Percentiles rank a stretch among this genome's conserved stretches.
Evolutionary conservation across 1,140 invertebrate species (phyloP).

Genomic region (Tribolium madens): DNA sequence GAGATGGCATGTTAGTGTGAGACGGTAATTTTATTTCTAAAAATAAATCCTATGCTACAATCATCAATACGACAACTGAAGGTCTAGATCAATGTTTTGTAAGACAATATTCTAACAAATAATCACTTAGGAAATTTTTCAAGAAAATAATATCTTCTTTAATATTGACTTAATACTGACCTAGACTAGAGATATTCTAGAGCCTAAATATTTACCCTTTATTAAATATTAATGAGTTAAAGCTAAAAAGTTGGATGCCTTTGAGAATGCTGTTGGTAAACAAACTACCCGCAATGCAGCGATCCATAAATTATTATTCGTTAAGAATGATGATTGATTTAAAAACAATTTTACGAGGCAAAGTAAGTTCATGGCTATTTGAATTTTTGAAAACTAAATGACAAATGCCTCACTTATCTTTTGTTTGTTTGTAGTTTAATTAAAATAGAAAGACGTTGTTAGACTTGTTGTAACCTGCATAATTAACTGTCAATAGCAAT

Average conservation of each 20-base stretch:
- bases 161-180: too few relatives aligned
- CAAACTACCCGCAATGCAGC: constrained; percentile 26
- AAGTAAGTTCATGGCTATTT: neutral
- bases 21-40: constrained; percentile 7
- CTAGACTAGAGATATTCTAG: too few relatives aligned
- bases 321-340: constrained; percentile 7
- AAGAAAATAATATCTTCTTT: too few relatives aligned
- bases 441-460: neutral
- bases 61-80: constrained; percentile 1
- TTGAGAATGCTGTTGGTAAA: constrained; percentile 24
- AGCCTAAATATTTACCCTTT: neutral
- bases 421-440: neutral
- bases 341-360: neutral
- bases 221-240: constrained; percentile 3
- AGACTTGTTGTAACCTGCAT: neutral
- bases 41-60: constrained; percentile 7
- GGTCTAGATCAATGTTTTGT: neutral
- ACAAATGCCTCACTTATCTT: neutral
- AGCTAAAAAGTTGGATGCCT: constrained; percentile 1
- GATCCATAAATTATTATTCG: constrained; percentile 14
- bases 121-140: too few relatives aligned
- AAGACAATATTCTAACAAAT: neutral
- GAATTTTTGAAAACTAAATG: neutral
- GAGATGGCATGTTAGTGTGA: constrained; percentile 1
- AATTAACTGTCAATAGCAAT: neutral